These are phyloP conservation scores for Rotaria magnacalcarata DNA, from an alignment of 2,888 invertebrate species.

Conservation along the genomic window DNA sequence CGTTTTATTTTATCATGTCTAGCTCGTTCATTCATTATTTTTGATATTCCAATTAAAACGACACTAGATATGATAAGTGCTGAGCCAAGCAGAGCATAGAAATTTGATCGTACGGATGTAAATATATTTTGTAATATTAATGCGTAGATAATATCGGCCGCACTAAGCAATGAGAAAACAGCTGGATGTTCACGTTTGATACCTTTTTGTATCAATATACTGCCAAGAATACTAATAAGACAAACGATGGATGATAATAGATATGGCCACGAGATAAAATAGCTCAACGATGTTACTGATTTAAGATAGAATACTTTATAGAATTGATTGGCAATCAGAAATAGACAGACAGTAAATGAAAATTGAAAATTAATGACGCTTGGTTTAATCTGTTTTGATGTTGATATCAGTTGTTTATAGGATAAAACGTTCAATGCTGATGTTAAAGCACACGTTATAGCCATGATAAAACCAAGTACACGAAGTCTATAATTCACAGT, in stretches of 20 bases:
- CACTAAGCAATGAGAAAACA: background rate
- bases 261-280: background rate
- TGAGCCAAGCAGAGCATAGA: background rate
- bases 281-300: background rate
- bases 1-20: background rate
- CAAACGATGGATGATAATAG: background rate
- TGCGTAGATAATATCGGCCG: background rate
- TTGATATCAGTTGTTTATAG: background rate
- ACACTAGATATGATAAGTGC: background rate
- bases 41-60: background rate
- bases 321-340: background rate
- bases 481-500: background rate
- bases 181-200: slow-evolving; percentile 32
- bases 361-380: slow-evolving; percentile 20
- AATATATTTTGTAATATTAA: background rate
- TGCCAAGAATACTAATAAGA: background rate
- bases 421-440: background rate
- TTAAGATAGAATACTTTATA: background rate
- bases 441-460: background rate
- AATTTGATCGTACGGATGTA: background rate
- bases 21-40: background rate
- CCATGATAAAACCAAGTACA: background rate
- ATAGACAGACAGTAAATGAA: background rate
- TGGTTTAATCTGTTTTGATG: background rate
- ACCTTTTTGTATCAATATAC: background rate